Conservation (phyloP, 2,888 invertebrate species). For the Pristionchus mayeri region DNA sequence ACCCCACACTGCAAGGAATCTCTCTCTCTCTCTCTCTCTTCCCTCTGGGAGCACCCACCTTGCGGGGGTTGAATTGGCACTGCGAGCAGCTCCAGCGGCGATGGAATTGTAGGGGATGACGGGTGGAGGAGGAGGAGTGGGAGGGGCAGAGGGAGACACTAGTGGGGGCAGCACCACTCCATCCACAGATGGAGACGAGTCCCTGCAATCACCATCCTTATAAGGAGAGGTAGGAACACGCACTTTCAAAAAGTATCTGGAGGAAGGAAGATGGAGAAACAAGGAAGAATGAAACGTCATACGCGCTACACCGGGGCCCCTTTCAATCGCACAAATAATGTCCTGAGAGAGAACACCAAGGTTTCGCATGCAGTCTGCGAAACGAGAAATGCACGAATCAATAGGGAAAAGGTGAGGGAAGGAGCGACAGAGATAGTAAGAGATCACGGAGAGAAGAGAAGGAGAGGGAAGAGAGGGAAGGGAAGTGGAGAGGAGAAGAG, state of each 20-base stretch:
- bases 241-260: slow-evolving; percentile 28
- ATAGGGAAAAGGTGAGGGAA: slow-evolving; percentile 44
- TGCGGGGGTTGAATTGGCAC: slow-evolving; percentile 18
- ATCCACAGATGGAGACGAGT: slow-evolving; percentile 3
- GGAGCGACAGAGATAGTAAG: slow-evolving; percentile 35
- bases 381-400: slow-evolving; percentile 45
- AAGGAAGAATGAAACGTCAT: neutral
- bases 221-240: neutral
- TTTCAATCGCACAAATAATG: neutral
- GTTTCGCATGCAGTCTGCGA: slow-evolving; percentile 39
- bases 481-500: neutral
- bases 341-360: slow-evolving; percentile 41
- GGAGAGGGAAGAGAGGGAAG: neutral
- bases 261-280: neutral
- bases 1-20: neutral
- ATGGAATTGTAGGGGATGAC: slow-evolving; percentile 74
- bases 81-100: slow-evolving; percentile 57
- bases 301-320: neutral
- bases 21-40: neutral
- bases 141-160: slow-evolving; percentile 77
- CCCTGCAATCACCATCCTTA: neutral
- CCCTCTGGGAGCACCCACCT: neutral
- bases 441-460: slow-evolving; percentile 1
- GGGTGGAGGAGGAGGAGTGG: slow-evolving; percentile 69
- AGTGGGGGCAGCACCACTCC: neutral